Base-by-base conservation (phyloP, 2,113 vertebrate species). In the Solea solea region DNA sequence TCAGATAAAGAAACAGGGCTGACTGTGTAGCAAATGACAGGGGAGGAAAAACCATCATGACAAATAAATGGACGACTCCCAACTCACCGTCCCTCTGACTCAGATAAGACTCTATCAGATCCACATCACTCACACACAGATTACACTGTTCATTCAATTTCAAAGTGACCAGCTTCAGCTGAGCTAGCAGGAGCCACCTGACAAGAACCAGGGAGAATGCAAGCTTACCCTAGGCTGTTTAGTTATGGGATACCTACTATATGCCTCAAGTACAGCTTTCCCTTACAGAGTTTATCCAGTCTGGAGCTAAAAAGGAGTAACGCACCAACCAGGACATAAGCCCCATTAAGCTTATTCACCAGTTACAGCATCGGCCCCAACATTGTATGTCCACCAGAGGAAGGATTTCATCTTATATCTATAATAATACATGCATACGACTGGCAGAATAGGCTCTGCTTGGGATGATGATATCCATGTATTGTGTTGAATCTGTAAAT, bases 71-170 rank as follows among this genome's bases (percentile, higher is more conserved):
- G 49, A 81, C 73, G 80, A 81, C 72, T 88, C 81, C 69, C 64
- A 60, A 64, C 72, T 88, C 81, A 86, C 84, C 68, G 86, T 76
- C 80, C 54, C 15, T 14, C 48, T 45, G 62, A 71, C 72, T 85
- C 64, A 11, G 87, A 92, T 90, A 88, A 92, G 78, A 84, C 69
- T 67, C 59, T 66, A 74, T 89, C 88, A 74, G 87, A 89, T 90
- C 58, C 51, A 42, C 75, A 83, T 89, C 87, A 63, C 21, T 84
- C 83, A 80, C 70, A 86, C 65, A 56, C 52, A 50, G 50, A 74
- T 58, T 59, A 59, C 50, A 73, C 42, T 27, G 68, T 28, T 78
- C 52, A 52, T 79, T 78, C 67, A 28, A 58, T 78, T 85, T 90
- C 86, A 90, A 82, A 90, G 82, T 72, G 66, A 66, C 80, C 76